phyloP scores from a whole-genome alignment of 2,888 invertebrate genomes.

The Catocala sponsa region DNA sequence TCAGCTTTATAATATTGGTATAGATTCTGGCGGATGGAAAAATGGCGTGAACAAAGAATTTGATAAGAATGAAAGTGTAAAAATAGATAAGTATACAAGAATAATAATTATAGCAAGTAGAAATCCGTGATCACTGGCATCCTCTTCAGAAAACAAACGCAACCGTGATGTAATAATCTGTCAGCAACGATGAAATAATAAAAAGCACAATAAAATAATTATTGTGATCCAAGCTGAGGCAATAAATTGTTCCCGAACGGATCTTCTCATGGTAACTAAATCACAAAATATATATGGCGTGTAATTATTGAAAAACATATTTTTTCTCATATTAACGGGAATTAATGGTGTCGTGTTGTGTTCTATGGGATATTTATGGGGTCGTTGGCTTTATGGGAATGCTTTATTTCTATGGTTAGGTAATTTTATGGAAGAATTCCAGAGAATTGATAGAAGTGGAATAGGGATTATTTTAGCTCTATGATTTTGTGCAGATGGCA shows the following conservation, averaged over 20 bases:
- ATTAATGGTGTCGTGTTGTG: constrained; percentile 43
- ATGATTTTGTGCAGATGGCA: too few species aligned
- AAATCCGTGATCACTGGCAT: too few species aligned
- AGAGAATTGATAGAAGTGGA: not conserved
- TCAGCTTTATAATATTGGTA: too few species aligned
- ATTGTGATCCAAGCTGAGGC: constrained; percentile 9
- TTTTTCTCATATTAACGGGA: constrained; percentile 37
- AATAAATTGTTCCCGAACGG: constrained; percentile 31
- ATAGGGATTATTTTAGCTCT: too few species aligned
- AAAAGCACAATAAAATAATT: constrained; percentile 16
- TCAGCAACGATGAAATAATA: constrained; percentile 4
- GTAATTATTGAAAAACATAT: constrained; percentile 49
- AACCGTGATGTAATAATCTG: not conserved
- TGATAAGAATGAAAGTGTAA: too few species aligned
- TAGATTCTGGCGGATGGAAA: too few species aligned
- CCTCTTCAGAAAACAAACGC: too few species aligned
- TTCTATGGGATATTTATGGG: constrained; percentile 45
- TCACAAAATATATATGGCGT: constrained; percentile 32
- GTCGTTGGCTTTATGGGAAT: constrained; percentile 32
- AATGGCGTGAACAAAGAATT: too few species aligned
- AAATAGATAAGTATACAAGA: too few species aligned
- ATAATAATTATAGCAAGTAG: too few species aligned
- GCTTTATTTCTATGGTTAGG: constrained; percentile 30
- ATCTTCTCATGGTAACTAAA: constrained; percentile 27
- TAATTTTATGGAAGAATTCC: constrained; percentile 14